These are phyloP conservation scores for Ylistrum balloti DNA, from an alignment of 1,140 invertebrate species.

Conservation along the genomic window DNA sequence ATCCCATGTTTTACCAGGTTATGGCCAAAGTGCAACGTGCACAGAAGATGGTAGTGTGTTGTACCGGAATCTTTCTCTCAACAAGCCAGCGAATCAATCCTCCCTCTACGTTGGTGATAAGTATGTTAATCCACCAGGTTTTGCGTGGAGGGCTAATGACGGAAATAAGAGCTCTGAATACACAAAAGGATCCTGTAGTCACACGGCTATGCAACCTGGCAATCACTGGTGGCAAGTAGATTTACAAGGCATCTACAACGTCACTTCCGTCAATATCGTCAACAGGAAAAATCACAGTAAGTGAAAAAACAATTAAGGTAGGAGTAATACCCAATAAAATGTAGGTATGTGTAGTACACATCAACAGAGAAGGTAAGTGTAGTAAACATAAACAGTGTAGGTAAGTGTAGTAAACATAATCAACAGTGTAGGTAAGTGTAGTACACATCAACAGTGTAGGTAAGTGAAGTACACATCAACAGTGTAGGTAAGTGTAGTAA, in stretches of 20 bases:
- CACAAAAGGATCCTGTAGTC: not conserved
- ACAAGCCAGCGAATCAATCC: not conserved
- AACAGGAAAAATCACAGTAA: no score
- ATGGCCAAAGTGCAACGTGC: not conserved
- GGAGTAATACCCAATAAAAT: no score
- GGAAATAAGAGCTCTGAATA: not conserved
- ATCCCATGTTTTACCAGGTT: no score
- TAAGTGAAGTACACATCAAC: no score
- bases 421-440: no score
- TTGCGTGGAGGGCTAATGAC: not conserved
- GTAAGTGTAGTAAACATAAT: no score
- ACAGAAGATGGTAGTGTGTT: not conserved
- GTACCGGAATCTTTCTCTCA: not conserved
- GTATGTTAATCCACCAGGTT: not conserved
- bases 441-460: no score
- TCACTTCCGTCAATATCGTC: not conserved
- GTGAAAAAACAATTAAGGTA: no score
- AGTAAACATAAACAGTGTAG: no score
- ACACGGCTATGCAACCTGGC: not conserved
- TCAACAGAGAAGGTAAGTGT: no score
- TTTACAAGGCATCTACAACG: not conserved
- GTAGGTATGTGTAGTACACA: no score
- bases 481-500: no score
- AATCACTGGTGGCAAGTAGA: not conserved
- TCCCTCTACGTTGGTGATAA: not conserved